Base-by-base conservation (phyloP, 64 coral and sea anemone species). In the Montipora cactus region DNA sequence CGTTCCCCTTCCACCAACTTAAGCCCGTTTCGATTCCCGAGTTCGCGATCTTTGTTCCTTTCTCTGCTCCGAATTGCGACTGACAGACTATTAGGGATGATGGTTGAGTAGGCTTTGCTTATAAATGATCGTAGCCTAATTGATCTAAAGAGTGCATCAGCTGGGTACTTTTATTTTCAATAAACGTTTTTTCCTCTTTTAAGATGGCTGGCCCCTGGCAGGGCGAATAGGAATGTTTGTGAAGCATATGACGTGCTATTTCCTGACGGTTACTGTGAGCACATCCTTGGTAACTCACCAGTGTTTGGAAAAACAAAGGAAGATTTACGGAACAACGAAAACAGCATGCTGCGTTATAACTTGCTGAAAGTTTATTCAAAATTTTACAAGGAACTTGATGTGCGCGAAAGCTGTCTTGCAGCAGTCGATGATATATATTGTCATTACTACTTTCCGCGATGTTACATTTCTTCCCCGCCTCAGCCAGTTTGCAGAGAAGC, bases 361-460 rank as follows among this genome's bases (percentile, higher is more conserved):
- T 5, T 76, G 74, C 44, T 25, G 5, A 44, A 48, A 49, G 44
- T 62, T 59, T 51, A 57, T 11, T 57, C 11, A 8, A 57, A 57
- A 57, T 57, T 11, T 64, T 64, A 14, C 9, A 64, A 14, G 59
- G 6, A 7, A 55, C 5, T 55, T 5, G 52, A 10, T 0, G 9
- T 64, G 14, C 81, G 81, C 4, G 61, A 70, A 49, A 84, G 62
- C 44, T 84, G 81, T 44, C 25, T 84, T 14, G 44, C 47, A 7
- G 4, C 19, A 25, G 45, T 84, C 15, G 81, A 84, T 15, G 81
- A 84, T 21, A 67, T 84, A 16, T 84, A 84, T 25, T 84, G 81
- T 20, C 81, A 84, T 13, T 44, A 84, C 4, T 84, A 69, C 11
- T 84, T 84, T 70, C 47, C 68, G 16, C 81, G 81, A 7, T 84